Conservation (phyloP, 2,888 invertebrate genomes). For the Adineta ricciae region DNA sequence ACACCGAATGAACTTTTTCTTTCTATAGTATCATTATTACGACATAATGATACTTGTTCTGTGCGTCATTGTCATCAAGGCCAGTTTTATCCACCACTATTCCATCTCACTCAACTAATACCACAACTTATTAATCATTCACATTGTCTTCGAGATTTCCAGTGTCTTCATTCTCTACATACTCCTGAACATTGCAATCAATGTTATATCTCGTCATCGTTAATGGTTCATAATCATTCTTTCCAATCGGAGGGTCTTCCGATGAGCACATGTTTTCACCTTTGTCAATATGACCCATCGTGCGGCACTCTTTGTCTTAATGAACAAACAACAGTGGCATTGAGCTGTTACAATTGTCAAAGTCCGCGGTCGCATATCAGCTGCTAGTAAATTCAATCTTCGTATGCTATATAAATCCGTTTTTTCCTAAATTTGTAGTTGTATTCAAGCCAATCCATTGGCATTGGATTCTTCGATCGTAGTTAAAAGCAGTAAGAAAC, state of each 20-base stretch:
- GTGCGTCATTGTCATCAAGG: neutral
- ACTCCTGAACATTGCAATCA: neutral
- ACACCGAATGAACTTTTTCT: neutral
- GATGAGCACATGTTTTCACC: neutral
- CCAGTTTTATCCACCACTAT: neutral
- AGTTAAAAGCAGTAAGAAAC: neutral
- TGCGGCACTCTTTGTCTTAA: neutral
- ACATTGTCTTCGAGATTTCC: neutral
- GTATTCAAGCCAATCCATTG: neutral
- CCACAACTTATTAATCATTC: neutral
- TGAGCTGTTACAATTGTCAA: neutral
- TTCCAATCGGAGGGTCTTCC: neutral
- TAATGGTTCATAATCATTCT: neutral
- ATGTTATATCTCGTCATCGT: neutral
- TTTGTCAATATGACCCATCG: neutral
- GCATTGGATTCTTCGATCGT: neutral
- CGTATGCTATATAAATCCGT: too few species aligned
- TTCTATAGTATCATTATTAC: neutral
- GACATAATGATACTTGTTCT: neutral
- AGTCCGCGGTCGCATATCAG: neutral
- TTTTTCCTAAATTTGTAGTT: neutral
- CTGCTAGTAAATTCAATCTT: too few species aligned
- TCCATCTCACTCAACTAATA: neutral
- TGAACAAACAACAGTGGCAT: neutral
- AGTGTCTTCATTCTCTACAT: neutral